Evolutionary conservation across 2,113 vertebrate genomes (phyloP), one percentile per base, ranked within the genome.

Genomic region (Micronycteris hirsuta): DNA sequence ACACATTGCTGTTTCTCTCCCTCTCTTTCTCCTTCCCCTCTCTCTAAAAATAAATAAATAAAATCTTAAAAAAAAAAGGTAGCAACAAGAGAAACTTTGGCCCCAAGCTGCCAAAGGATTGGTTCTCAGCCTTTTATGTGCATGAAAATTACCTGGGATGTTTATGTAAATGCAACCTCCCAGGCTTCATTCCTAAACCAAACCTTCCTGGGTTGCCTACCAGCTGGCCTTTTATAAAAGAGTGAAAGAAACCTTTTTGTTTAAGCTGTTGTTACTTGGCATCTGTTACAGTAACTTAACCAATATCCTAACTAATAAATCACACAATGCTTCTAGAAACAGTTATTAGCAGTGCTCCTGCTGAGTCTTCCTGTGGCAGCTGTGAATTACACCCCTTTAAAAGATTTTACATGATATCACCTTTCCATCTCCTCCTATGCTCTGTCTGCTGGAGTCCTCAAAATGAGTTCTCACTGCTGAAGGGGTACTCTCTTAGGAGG

Each of bases 311-410:
- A 73, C 82, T 86, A 47, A 67, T 4, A 14, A 77, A 83, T 90
- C n/a, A 58, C 84, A 87, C 2, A 26, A 24, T 22, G 19, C 61
- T 89, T 91, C 82, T 77, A 91, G 56, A 85, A 86, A 33, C 82
- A 56, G 38, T 76, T 86, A 43, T 94, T 87, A 95, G 76, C 36
- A 65, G 71, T 45, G 73, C 4, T 45, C 91, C 86, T 82, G 77
- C 85, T 85, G 89, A 73, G 81, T 58, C 77, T 80, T 88, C 89
- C 70, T 76, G 68, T 58, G 68, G 76, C 31, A 92, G 68, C 90
- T 93, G 63, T 81, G 91, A 94, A 97, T 89, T 86, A 47, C 24
- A 76, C 58, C 20, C 13, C 70, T 97, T 78, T 78, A 65, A 81
- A 86, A 65, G 54, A 73, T 71, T 36, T 52, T 54, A 68, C 41